Conservation (phyloP, 2,888 invertebrate species). For the Drosophila eohydei region DNA sequence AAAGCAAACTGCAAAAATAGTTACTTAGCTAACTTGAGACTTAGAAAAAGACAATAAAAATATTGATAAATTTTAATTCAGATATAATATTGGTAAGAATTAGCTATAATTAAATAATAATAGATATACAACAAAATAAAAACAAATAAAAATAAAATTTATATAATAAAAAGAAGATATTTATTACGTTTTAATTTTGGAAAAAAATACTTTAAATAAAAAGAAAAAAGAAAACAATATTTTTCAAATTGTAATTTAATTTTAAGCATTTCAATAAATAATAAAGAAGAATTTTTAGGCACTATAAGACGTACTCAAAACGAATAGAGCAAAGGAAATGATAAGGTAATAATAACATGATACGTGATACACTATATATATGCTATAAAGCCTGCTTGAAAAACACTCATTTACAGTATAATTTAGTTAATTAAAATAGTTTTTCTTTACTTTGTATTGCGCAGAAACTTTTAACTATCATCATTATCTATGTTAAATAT, state of each 20-base stretch:
- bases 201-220: no score
- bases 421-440: neutral
- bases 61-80: neutral
- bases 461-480: conserved; percentile 5
- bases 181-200: no score
- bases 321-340: no score
- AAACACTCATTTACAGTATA: neutral
- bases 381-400: no score
- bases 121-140: neutral
- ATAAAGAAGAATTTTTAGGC: no score
- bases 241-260: no score
- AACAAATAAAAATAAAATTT: neutral
- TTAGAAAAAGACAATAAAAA: neutral
- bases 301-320: no score
- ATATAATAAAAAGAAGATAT: no score
- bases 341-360: no score
- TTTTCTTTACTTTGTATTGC: neutral
- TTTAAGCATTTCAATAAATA: no score
- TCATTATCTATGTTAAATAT: neutral
- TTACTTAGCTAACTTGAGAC: neutral
- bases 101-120: neutral
- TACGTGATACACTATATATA: no score
- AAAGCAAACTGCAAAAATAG: conserved; percentile 9
- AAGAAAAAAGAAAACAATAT: no score
- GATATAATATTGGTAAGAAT: neutral